phyloP scores from a whole-genome alignment of 2,888 invertebrate species.

The Acleris holmiana region DNA sequence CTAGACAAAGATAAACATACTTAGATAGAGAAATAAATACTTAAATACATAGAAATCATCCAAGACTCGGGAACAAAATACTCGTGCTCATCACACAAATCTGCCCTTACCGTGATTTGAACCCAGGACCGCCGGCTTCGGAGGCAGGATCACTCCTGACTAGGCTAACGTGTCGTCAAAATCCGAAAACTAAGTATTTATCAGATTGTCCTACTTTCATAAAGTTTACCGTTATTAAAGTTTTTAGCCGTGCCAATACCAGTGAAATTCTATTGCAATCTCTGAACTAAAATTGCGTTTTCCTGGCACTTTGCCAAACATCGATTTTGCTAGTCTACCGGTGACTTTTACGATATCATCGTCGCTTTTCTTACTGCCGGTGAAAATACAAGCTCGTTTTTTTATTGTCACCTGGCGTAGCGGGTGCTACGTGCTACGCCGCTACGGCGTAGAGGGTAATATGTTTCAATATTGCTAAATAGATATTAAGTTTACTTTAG shows the following conservation, averaged over 20 bases:
- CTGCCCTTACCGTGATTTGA: no score
- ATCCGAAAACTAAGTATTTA: no score
- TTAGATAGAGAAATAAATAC: no score
- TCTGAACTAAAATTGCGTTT: constrained; percentile 13
- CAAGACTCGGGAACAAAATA: no score
- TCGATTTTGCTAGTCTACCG: constrained; percentile 7
- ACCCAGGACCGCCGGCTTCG: no score
- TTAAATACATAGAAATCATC: no score
- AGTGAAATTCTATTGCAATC: constrained; percentile 6
- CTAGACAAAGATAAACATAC: no score
- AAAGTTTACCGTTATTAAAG: background rate
- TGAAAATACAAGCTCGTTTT: constrained; percentile 6
- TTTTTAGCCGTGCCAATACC: background rate
- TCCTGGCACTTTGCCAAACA: constrained; percentile 18
- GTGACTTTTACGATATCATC: constrained; percentile 15
- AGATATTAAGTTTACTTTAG: no score
- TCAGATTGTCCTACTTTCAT: background rate
- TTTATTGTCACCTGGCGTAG: constrained; percentile 5
- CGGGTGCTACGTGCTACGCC: constrained; percentile 6
- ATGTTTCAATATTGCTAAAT: background rate
- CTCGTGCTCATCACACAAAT: no score
- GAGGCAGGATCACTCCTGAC: no score
- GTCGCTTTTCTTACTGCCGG: background rate
- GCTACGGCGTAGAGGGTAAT: background rate
- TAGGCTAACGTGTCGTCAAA: no score